These are phyloP conservation scores for Cardiocondyla obscurior DNA, from an alignment of 1,140 invertebrate species.

Conservation along the genomic window DNA sequence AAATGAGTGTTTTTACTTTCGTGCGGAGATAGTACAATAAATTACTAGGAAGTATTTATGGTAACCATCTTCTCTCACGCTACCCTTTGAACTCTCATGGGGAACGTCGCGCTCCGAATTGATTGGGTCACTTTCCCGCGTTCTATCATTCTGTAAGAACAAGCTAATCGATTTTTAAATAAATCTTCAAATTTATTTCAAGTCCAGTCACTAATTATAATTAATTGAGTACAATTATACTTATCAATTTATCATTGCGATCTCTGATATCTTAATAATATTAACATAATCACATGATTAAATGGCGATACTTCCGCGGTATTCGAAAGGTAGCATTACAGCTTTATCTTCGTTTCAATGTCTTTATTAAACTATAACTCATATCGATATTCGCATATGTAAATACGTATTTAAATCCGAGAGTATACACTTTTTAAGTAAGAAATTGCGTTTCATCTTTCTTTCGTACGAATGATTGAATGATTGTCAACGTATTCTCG, in stretches of 20 bases:
- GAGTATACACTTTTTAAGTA: neutral
- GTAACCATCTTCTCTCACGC: slow-evolving; percentile 58
- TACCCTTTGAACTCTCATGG: slow-evolving; percentile 59
- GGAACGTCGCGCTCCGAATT: slow-evolving; percentile 29
- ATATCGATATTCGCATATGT: neutral
- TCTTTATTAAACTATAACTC: neutral
- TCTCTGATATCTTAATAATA: slow-evolving; percentile 1
- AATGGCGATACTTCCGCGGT: neutral
- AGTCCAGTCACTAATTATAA: neutral
- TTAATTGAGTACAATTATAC: neutral
- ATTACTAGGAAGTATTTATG: slow-evolving; percentile 68
- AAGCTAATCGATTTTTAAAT: slow-evolving; percentile 1
- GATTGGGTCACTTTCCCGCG: slow-evolving; percentile 31
- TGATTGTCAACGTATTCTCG: slow-evolving; percentile 17
- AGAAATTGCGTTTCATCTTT: slow-evolving; percentile 6
- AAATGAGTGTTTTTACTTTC: slow-evolving; percentile 36
- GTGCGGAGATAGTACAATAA: slow-evolving; percentile 48
- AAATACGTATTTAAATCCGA: neutral
- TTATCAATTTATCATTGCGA: neutral
- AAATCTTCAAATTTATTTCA: neutral
- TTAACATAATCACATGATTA: slow-evolving; percentile 14
- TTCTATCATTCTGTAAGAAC: slow-evolving; percentile 8
- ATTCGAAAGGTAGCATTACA: neutral
- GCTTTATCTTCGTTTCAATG: neutral
- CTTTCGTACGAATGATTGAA: slow-evolving; percentile 53